These are phyloP conservation scores for Apus apus DNA, from an alignment of 2,113 vertebrate species.

Conservation along the genomic window DNA sequence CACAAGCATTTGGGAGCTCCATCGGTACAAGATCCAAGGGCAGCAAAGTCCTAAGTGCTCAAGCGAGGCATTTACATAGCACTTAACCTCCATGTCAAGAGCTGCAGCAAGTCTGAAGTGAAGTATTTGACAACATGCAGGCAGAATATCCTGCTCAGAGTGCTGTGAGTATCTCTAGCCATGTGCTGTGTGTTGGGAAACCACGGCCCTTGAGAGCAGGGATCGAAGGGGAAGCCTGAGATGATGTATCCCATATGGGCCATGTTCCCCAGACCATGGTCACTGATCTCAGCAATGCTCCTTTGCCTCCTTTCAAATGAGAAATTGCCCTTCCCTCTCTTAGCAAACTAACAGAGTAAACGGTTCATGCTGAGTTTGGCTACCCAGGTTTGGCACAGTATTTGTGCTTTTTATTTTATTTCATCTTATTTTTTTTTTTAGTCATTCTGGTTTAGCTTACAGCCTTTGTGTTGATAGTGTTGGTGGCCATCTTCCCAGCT, in stretches of 20 bases:
- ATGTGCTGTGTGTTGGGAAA: not conserved
- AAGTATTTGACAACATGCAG: not conserved
- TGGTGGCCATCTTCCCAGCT: not conserved
- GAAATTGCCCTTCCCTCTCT: fast-evolving
- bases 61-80: not conserved
- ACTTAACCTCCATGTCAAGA: conserved; percentile 20
- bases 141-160: not conserved
- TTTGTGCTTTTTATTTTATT: not conserved
- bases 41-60: not conserved
- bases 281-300: not conserved
- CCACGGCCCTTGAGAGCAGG: not conserved
- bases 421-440: not conserved
- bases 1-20: not conserved
- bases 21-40: not conserved
- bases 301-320: not conserved
- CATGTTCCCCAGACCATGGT: not conserved
- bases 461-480: not conserved
- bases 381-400: not conserved
- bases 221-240: not conserved
- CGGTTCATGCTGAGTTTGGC: not conserved
- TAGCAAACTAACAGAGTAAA: not conserved
- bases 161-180: not conserved
- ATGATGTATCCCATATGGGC: not conserved
- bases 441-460: not conserved
- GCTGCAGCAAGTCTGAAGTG: not conserved